Evolutionary conservation across 2,888 invertebrate species (phyloP), one percentile per base, ranked within the genome.

Genomic region (Sarcophaga rosellei): DNA sequence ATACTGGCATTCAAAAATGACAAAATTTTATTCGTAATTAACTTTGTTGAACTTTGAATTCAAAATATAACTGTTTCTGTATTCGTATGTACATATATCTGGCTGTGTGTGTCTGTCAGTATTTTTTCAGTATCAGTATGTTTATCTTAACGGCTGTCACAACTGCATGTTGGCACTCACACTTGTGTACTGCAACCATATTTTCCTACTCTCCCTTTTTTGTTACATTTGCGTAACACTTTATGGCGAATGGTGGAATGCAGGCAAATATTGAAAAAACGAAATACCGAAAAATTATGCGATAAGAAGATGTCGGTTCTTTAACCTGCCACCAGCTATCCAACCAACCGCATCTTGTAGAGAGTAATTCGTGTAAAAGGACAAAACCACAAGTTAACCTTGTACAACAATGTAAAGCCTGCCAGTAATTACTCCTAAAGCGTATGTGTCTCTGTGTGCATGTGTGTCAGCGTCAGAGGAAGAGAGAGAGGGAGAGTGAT

Each of bases 321-420:
- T 72, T 72, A 62, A 63, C 45, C 69, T 53, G 53, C 53, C 53
- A 53, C 17, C 53, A 53, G 53, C 17, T 53, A 15, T 53, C 53
- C 53, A 53, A 53, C 62, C 35, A 21, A n/a, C 11, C 23, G 44
- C 35, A 69, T 15, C 11, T 20, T 20, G 35, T 45, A 6, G 47
- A 6, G 47, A 63, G 8, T 35, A 53, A 2, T 72, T 63, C 45
- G 45, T 69, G 65, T 53, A 80, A 53, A 53, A 74, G 74, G 35
- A 66, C 62, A 75, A 84, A 81, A 78, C 86, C 86, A 53, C 86
- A 84, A 81, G 78, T 84, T 84, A 86, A 86, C 86, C 86, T 86
- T 86, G 74, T 70, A 53, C 25, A 65, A 57, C 61, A 77, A 73
- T 79, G 53, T 70, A 66, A 82, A 85, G 75, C 75, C 79, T 75